These are phyloP conservation scores for Whitmania pigra DNA, from an alignment of 1,140 invertebrate species.

Conservation along the genomic window DNA sequence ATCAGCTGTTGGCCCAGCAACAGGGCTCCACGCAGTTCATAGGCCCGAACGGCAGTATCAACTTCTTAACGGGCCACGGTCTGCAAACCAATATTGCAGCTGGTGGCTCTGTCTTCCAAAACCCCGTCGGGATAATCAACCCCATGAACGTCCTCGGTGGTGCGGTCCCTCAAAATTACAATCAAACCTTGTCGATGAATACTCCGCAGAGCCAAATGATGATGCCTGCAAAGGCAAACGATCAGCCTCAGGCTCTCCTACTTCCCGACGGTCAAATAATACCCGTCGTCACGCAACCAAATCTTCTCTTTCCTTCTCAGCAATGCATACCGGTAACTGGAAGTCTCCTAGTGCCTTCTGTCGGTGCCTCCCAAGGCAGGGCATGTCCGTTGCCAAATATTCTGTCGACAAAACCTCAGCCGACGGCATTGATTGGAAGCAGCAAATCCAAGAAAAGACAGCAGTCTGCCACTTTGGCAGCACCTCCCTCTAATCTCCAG, in stretches of 20 bases:
- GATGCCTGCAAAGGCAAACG: conserved; percentile 31
- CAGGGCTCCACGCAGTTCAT: neutral
- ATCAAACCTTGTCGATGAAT: conserved; percentile 22
- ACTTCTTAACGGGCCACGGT: neutral
- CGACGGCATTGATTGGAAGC: neutral
- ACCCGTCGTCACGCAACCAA: conserved; percentile 42
- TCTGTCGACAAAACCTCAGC: neutral
- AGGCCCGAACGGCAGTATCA: neutral
- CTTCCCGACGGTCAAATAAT: conserved; percentile 43
- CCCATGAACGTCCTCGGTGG: neutral
- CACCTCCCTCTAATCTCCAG: neutral
- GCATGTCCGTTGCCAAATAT: neutral
- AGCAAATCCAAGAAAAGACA: conserved; percentile 4
- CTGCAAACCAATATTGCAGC: neutral
- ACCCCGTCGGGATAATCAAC: neutral
- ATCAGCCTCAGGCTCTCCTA: conserved; percentile 40
- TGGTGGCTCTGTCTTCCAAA: neutral
- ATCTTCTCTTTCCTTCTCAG: conserved; percentile 27
- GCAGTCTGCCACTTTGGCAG: neutral
- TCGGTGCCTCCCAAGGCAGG: conserved; percentile 4
- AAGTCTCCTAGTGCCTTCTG: conserved; percentile 17
- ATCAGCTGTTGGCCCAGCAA: no score
- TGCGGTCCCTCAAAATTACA: conserved; percentile 9
- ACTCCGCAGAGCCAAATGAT: conserved; percentile 21
- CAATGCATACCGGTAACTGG: conserved; percentile 23